Base-by-base conservation (phyloP, 2,888 invertebrate species). In the Caenorhabditis afra region DNA sequence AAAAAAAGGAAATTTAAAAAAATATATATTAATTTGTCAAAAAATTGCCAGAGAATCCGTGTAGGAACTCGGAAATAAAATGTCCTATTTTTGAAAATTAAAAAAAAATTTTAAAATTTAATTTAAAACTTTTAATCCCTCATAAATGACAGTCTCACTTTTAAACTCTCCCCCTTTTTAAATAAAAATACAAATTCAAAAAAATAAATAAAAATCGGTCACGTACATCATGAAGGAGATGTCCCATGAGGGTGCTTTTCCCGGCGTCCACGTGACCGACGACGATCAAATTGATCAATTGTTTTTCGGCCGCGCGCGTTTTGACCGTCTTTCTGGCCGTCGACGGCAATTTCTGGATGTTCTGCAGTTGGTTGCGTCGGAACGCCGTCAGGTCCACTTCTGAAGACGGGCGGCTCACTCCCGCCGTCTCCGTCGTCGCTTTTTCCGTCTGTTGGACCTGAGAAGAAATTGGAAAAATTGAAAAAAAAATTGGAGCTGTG, bases 191-290 rank as follows among this genome's bases (percentile, higher is more conserved):
- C 11, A 29, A 57, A 39, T 12, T 29, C 23, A 58, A 45, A 45
- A 45, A 45, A n/a, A n/a, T n/a, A n/a, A n/a, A n/a, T n/a, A n/a
- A n/a, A n/a, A n/a, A n/a, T n/a, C n/a, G n/a, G n/a, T n/a, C n/a
- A n/a, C 47, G 23, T 52, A 91, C 87, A 82, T 91, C 90, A 90
- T 94, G 96, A 0, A 99, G 92, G 47, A 99, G 91, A 88, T 96
- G 95, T 0, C 99, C 99, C 94, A 99, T 96, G n/a, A 99, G 92
- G 10, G 97, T 97, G 83, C 95, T 95, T 91, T 97, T 97, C 0
- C 97, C 97, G 41, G 96, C 96, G 92, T 97, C 99, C 1, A 99
- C 99, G 92, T 99, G 99, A 35, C 93, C 99, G 23, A 90, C 88
- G 8, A 90, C 87, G n/a, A 90, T 88, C 65, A 90, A 64, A 73